These are phyloP conservation scores for Calliopsis andreniformis DNA, from an alignment of 1,140 invertebrate genomes.

Conservation along the genomic window DNA sequence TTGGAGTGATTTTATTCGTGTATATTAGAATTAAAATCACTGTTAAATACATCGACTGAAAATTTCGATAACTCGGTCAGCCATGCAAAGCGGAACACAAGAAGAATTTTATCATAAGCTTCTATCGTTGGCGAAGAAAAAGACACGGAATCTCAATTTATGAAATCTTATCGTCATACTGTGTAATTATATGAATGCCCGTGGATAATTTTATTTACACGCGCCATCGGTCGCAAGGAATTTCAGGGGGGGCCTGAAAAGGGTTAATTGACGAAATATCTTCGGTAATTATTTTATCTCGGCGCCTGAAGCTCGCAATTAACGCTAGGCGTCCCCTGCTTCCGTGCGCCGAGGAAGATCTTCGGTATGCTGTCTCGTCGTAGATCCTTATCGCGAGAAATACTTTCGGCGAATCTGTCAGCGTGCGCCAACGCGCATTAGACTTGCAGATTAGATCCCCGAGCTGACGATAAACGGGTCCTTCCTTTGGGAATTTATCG, in stretches of 20 bases:
- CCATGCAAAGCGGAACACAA: no score
- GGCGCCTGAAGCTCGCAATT: conserved; percentile 21
- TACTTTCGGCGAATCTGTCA: conserved; percentile 45
- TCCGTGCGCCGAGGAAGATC: conserved; percentile 20
- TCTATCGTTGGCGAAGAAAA: no score
- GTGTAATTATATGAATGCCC: no score
- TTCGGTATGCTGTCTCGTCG: conserved; percentile 12
- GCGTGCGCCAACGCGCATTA: conserved; percentile 37
- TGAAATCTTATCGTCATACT: no score
- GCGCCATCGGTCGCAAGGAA: not conserved
- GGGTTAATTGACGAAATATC: conserved; percentile 33
- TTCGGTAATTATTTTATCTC: conserved; percentile 23
- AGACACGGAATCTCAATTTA: no score
- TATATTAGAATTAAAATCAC: no score
- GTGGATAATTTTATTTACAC: conserved; percentile 11
- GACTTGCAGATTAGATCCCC: conserved; percentile 42
- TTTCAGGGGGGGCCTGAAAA: not conserved
- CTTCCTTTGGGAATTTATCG: conserved; percentile 11
- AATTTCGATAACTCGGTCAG: no score
- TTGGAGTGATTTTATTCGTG: no score
- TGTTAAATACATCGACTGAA: no score
- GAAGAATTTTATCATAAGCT: no score
- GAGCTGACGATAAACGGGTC: not conserved
- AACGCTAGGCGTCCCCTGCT: conserved; percentile 10
- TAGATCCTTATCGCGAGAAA: conserved; percentile 41